Percentiles rank a stretch among this genome's conserved stretches.
Evolutionary conservation across 2,113 vertebrate genomes (phyloP).

Genomic region (Dascyllus trimaculatus): DNA sequence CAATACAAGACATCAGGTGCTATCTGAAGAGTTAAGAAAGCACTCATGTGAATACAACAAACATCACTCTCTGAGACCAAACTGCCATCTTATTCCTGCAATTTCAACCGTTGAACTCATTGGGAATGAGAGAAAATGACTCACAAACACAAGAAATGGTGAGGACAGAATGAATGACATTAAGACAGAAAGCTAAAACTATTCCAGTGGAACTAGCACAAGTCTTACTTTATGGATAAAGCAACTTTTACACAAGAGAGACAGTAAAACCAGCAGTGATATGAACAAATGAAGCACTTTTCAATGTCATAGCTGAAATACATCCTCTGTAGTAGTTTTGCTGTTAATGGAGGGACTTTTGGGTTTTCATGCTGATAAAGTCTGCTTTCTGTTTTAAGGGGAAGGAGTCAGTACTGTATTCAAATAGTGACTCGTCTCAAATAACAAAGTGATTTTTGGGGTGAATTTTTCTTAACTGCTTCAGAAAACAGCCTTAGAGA

Average conservation of each 20-base stretch:
- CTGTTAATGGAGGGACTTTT: conserved; percentile 12
- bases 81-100: neutral
- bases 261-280: conserved; percentile 12
- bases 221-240: conserved; percentile 16
- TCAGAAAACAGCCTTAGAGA: neutral
- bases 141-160: neutral
- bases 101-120: neutral
- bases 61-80: neutral
- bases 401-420: neutral
- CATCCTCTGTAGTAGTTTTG: neutral
- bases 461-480: conserved; percentile 14
- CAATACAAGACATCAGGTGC: neutral
- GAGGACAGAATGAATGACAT: neutral
- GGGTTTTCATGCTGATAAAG: neutral
- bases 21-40: too few relatives aligned
- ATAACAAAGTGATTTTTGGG: conserved; percentile 9
- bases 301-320: conserved; percentile 10
- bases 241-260: neutral
- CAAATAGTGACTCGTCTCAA: conserved; percentile 8
- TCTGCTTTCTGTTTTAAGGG: neutral
- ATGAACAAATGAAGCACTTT: conserved; percentile 12
- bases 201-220: neutral
- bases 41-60: too few relatives aligned
- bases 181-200: neutral
- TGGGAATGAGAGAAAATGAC: conserved; percentile 3